These are phyloP conservation scores for Mesaphorura yosii DNA, from an alignment of 1,140 invertebrate species.

Conservation along the genomic window DNA sequence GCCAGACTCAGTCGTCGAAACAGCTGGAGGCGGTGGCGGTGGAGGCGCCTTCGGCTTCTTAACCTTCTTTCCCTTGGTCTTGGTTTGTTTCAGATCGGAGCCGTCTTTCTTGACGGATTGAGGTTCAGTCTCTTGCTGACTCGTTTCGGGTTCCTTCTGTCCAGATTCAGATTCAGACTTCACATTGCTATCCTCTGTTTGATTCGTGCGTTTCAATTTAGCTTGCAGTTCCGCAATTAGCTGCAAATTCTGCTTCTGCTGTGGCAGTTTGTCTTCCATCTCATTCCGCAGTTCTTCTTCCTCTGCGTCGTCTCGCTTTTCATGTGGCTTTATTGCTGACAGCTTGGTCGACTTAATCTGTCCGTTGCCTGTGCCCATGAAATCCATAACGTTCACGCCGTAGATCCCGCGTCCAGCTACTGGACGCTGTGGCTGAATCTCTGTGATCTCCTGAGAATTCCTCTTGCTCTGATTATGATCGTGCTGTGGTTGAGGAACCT, in stretches of 20 bases:
- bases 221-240: constrained; percentile 30
- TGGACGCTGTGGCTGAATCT: not conserved
- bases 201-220: constrained; percentile 22
- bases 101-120: no score
- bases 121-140: no score
- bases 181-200: not conserved
- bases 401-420: constrained; percentile 1
- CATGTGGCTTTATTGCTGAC: not conserved
- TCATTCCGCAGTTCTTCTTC: not conserved
- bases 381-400: constrained; percentile 20
- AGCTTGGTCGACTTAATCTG: not conserved
- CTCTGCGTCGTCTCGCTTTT: not conserved
- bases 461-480: not conserved
- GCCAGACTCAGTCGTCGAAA: no score
- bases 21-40: constrained; percentile 23
- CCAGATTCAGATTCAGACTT: not conserved
- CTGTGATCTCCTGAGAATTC: not conserved
- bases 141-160: not conserved
- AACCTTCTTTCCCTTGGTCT: no score
- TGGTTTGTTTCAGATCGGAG: no score
- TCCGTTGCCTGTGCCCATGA: not conserved
- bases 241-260: constrained; percentile 27
- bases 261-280: constrained; percentile 22
- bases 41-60: constrained; percentile 29
- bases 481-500: not conserved